phyloP scores from a whole-genome alignment of 2,113 vertebrate species.

The Austrofundulus limnaeus region DNA sequence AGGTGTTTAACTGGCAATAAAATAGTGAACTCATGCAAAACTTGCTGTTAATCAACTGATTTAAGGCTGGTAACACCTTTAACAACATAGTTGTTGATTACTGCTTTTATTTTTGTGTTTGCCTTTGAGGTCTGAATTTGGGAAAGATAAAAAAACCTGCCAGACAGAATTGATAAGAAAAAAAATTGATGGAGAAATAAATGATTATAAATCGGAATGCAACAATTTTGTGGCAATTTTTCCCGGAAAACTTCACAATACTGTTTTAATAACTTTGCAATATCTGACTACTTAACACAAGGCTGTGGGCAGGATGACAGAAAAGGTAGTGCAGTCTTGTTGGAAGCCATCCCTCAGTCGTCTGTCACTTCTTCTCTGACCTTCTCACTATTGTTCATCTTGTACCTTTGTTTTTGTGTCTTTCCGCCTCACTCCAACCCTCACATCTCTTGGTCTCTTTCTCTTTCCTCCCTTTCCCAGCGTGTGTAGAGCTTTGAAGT shows the following conservation, averaged over 20 bases:
- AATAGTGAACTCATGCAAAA: conserved; percentile 4
- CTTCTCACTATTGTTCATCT: conserved; percentile 59
- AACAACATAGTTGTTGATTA: conserved; percentile 3
- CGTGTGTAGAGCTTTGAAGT: conserved; percentile 80
- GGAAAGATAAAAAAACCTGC: too few species aligned
- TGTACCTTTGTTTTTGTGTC: conserved; percentile 63
- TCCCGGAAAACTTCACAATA: too few species aligned
- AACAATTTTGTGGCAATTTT: too few species aligned
- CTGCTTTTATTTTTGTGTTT: conserved; percentile 1
- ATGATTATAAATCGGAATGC: too few species aligned
- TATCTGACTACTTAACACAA: not conserved
- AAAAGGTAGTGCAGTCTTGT: conserved; percentile 33
- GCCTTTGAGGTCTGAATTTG: not conserved
- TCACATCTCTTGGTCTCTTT: conserved; percentile 38
- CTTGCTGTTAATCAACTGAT: not conserved
- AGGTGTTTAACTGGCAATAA: not conserved
- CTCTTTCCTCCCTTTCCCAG: conserved; percentile 61
- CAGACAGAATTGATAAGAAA: too few species aligned
- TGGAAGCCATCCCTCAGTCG: conserved; percentile 50
- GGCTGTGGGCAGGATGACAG: not conserved
- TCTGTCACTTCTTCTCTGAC: conserved; percentile 59
- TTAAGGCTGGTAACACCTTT: not conserved
- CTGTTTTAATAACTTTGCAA: not conserved
- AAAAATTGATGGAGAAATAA: too few species aligned
- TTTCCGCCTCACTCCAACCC: conserved; percentile 44